Base-by-base conservation (phyloP, 2,888 invertebrate genomes). In the Calameuta pallipes region DNA sequence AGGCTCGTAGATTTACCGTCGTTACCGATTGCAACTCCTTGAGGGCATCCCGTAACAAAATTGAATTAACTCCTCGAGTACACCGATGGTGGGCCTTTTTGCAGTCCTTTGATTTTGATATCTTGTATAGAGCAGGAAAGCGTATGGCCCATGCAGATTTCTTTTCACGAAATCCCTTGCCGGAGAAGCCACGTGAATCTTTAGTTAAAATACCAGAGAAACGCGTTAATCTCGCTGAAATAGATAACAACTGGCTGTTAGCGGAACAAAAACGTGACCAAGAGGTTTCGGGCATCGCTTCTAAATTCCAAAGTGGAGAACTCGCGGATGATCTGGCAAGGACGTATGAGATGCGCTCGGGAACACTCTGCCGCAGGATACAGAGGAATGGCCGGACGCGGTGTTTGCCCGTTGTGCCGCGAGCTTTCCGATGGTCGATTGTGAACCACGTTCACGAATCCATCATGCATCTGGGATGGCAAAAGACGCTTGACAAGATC, bases 21-120 rank as follows among this genome's bases (percentile, higher is more conserved):
- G 34, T 87, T 3, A 89, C 89, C 11, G 89, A 90, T 76, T 87
- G 85, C 75, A 83, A 85, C 73, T 83, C 82, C 11, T 77, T 86
- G n/a, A 83, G 82, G 73, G 79, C 82, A 0, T 83, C 86, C 1
- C 81, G 82, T 37, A 79, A 76, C 0, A 86, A 87, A 76, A 82
- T 68, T 2, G 83, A 88, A n/a, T 71, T 88, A 11, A 84, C 82
- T 3, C 85, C 85, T 11, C 80, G 85, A 13, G 84, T 86, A 1
- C 83, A 85, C 70, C 79, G 87, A 0, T 87, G 86, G 86, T 87
- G 86, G 85, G 83, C 85, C 0, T 82, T 80, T 35, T 69, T 88
- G 41, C 84, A 68, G 56, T 73, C 79, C 15, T 84, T 80, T 56
- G 79, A 82, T 37, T 82, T 84, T 68, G 75, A 75, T 1, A 74